Evolutionary conservation across 2,888 invertebrate genomes (phyloP).

Genomic region (Melolontha melolontha): DNA sequence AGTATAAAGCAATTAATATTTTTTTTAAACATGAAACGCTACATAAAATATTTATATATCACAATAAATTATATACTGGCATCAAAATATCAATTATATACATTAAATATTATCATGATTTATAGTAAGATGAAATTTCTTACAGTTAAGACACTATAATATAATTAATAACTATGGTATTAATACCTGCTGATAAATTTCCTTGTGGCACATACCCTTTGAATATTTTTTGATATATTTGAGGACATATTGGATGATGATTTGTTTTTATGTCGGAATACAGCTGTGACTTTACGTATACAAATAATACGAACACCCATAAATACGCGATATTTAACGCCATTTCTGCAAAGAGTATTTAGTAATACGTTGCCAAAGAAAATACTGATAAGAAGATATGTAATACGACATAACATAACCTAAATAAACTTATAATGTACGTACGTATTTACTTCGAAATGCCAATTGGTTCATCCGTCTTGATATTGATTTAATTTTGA

Average conservation of each 20-base stretch:
- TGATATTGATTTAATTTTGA: conserved; percentile 9
- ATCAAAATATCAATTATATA: too few relatives aligned
- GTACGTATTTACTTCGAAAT: conserved; percentile 3
- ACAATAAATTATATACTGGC: too few relatives aligned
- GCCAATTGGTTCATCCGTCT: conserved; percentile 5
- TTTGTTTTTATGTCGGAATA: conserved; percentile 42
- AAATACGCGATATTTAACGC: conserved; percentile 12
- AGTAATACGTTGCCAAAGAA: too few relatives aligned
- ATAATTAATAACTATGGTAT: background rate
- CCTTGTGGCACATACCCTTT: conserved; percentile 61
- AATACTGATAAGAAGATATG: too few relatives aligned
- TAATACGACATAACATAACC: conserved; percentile 16
- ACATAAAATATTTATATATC: too few relatives aligned
- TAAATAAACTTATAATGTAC: conserved; percentile 9
- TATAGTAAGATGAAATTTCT: too few relatives aligned
- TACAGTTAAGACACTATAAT: background rate
- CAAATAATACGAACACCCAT: conserved; percentile 26
- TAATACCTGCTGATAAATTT: conserved; percentile 60
- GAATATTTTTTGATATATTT: conserved; percentile 58
- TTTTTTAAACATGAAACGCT: too few relatives aligned
- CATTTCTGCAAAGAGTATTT: conserved; percentile 29
- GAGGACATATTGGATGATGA: conserved; percentile 56
- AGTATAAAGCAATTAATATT: too few relatives aligned
- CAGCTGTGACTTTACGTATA: conserved; percentile 41
- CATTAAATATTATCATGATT: too few relatives aligned